A percentile compares a stretch with the other conserved stretches of the same genome.
Evolutionary conservation across 2,888 invertebrate species (phyloP).

Genomic region (Lithophane socia): DNA sequence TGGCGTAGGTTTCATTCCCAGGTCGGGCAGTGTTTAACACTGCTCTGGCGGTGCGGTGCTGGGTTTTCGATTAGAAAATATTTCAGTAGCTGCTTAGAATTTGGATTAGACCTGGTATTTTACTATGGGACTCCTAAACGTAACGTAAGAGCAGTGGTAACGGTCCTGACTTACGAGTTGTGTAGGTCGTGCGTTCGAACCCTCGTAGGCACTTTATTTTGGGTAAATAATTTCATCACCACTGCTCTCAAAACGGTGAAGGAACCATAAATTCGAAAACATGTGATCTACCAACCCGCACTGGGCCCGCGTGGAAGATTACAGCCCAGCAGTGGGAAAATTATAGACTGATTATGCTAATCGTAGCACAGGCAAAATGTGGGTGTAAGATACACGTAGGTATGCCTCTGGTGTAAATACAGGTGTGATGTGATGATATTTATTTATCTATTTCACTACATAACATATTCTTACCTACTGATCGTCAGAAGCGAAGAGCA

Average conservation of each 20-base stretch:
- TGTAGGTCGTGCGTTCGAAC: too few species aligned
- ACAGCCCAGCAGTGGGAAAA: too few species aligned
- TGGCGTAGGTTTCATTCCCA: not conserved
- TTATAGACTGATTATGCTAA: too few species aligned
- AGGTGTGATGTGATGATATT: not conserved
- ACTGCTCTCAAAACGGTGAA: too few species aligned
- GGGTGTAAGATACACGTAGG: not conserved
- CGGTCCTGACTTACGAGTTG: too few species aligned
- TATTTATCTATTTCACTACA: slow-evolving; percentile 1
- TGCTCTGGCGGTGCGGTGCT: not conserved
- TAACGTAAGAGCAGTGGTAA: not conserved
- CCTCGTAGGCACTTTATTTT: too few species aligned
- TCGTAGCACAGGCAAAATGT: not conserved
- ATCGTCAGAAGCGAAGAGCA: not conserved
- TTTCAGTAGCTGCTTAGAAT: not conserved
- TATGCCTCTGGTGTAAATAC: not conserved
- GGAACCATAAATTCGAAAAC: too few species aligned
- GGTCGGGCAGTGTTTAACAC: not conserved
- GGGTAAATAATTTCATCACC: too few species aligned
- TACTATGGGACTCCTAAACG: too few species aligned
- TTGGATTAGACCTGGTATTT: not conserved
- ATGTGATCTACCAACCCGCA: too few species aligned
- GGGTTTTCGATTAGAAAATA: not conserved
- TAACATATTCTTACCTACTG: too few species aligned
- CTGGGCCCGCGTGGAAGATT: too few species aligned